phyloP scores from a whole-genome alignment of 1,140 invertebrate genomes.

The Formica selysi region DNA sequence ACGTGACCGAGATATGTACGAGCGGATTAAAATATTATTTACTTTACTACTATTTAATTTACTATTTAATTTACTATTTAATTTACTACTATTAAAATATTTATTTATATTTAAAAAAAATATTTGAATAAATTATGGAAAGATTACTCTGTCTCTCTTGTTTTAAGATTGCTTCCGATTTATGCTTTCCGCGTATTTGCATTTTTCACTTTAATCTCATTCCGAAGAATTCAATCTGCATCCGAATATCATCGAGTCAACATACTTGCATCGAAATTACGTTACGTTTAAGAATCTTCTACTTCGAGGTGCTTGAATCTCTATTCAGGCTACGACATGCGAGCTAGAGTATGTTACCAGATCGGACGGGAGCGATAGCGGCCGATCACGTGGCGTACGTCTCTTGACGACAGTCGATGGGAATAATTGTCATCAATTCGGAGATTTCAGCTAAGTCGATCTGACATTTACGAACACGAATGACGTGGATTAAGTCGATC shows the following conservation, averaged over 20 bases:
- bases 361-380: constrained; percentile 22
- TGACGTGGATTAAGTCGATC: constrained; percentile 42
- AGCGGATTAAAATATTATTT: too few species aligned
- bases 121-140: constrained; percentile 13
- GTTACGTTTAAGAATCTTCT: background rate
- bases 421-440: constrained; percentile 53
- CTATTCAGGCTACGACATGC: background rate
- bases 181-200: background rate
- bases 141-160: background rate
- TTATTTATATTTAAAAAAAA: constrained; percentile 2
- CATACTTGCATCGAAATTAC: constrained; percentile 35
- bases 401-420: constrained; percentile 15
- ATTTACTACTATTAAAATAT: too few species aligned
- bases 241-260: background rate
- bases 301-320: background rate
- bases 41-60: too few species aligned
- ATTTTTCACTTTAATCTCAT: background rate
- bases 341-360: background rate
- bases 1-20: too few species aligned
- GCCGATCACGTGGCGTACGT: background rate
- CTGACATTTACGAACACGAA: constrained; percentile 39
- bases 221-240: constrained; percentile 15
- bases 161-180: background rate
- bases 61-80: too few species aligned
- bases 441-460: constrained; percentile 49